These are phyloP conservation scores for Phymastichus coffea DNA, from an alignment of 1,140 invertebrate species.

Conservation along the genomic window DNA sequence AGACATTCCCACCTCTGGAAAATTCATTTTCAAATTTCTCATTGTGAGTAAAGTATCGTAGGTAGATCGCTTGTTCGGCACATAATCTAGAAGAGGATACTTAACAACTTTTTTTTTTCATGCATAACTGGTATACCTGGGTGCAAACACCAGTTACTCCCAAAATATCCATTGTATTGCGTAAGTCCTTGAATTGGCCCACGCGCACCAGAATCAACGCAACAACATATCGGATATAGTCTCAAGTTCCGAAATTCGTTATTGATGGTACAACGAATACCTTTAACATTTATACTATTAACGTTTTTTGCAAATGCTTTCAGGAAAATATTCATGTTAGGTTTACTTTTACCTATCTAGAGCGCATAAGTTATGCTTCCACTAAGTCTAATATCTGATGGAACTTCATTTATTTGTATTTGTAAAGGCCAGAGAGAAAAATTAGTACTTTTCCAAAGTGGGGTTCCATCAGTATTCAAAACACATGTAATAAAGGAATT, in stretches of 20 bases:
- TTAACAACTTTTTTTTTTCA: no score
- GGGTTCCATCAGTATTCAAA: not conserved
- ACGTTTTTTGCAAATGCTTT: not conserved
- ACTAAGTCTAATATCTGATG: not conserved
- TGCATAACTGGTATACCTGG: not conserved
- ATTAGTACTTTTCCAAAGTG: not conserved
- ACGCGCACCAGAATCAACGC: not conserved
- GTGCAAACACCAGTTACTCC: not conserved
- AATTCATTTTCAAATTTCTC: not conserved
- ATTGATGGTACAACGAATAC: not conserved
- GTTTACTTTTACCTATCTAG: not conserved
- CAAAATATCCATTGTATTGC: not conserved
- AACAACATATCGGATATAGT: not conserved
- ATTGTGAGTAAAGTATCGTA: not conserved
- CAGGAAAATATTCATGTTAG: not conserved
- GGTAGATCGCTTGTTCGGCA: not conserved
- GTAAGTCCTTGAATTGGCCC: not conserved
- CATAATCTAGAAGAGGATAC: no score
- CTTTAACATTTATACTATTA: not conserved
- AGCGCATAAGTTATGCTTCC: not conserved
- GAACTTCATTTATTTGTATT: not conserved
- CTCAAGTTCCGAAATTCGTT: not conserved
- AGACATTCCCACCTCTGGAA: not conserved
- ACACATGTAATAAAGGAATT: not conserved
- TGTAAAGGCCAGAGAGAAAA: not conserved